Evolutionary conservation across 1,140 invertebrate species (phyloP), one percentile per base, ranked within the genome.

Genomic region (Dendroctonus ponderosae): DNA sequence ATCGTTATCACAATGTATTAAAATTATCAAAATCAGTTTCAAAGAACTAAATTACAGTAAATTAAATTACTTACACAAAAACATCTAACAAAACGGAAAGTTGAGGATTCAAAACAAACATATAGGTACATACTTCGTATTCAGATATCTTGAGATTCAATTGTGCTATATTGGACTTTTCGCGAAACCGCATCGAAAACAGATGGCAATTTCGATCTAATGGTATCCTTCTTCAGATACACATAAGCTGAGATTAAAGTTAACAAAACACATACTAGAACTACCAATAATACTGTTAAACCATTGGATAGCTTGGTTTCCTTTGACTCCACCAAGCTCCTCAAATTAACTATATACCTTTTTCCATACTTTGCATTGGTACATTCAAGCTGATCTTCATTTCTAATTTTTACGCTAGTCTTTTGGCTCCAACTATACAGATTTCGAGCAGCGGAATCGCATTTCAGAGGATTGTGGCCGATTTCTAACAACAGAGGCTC

Each of bases 91-190:
- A 26, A 26, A 26, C 3, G 26, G 1, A 26, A 26, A 26, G 26
- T 26, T 26, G 26, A 26, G 26, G 26, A 26, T 26, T 26, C 26
- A 26, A 26, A 46, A 46, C n/a, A 46, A 46, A 46, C 12, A 46
- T 46, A 46, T 44, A 44, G 7, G n/a, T 7, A 44, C 9, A 39
- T 11, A 41, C 11, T 12, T 11, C 8, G 8, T 46, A 46, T 9
- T 56, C 53, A 77, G 26, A 78, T 76, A 69, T 77, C 76, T 69
- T 79, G 78, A 14, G 77, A 75, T 75, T 83, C 82, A 53, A 91
- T 90, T 14, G 86, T 87, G 4, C 87, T 90, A 70, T 91, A 91
- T 65, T 89, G 86, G 14, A 90, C 88, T 74, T 89, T 87, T 76
- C 86, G 84, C 40, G 86, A 82, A 42, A 89, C 83, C 64, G 83